Percentiles rank a stretch among this genome's conserved stretches.
Evolutionary conservation across 1,140 invertebrate genomes (phyloP).

Genomic region (Zaprionus lachaisei): DNA sequence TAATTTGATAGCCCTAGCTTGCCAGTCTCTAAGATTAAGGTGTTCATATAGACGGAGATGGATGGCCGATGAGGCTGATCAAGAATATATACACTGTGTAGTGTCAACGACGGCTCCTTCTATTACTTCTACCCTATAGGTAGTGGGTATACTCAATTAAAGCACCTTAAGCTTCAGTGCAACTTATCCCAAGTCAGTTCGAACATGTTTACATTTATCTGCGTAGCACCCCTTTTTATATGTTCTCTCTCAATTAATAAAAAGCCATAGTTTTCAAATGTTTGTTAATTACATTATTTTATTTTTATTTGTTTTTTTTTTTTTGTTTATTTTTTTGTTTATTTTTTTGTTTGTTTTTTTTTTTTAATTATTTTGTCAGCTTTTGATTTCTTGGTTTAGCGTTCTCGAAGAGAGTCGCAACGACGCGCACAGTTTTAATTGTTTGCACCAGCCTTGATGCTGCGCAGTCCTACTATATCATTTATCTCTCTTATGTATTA

Average conservation of each 20-base stretch:
- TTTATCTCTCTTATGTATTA: conserved; percentile 32
- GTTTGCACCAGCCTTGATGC: background rate
- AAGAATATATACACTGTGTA: too few species aligned
- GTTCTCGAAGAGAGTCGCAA: conserved; percentile 33
- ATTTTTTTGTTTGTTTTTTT: conserved; percentile 24
- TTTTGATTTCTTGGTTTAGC: conserved; percentile 53
- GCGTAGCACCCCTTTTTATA: too few species aligned
- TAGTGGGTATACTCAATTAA: too few species aligned
- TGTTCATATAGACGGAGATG: too few species aligned
- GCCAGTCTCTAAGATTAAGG: too few species aligned
- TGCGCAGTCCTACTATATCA: conserved; percentile 28
- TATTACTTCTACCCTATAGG: too few species aligned
- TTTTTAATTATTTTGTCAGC: conserved; percentile 30
- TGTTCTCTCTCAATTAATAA: background rate
- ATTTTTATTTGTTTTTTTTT: conserved; percentile 42
- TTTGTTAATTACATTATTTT: conserved; percentile 66
- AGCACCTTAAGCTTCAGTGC: too few species aligned
- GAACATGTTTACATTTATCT: too few species aligned
- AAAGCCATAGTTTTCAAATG: conserved; percentile 41
- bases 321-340: conserved; percentile 15
- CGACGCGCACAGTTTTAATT: background rate
- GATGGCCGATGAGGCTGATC: too few species aligned
- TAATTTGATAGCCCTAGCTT: too few species aligned
- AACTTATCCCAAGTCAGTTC: too few species aligned
- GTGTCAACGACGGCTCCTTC: too few species aligned